Percentiles rank a stretch among this genome's conserved stretches.
Evolutionary conservation across 1,140 invertebrate species (phyloP).

Genomic region (Tetramorium parvispinum): DNA sequence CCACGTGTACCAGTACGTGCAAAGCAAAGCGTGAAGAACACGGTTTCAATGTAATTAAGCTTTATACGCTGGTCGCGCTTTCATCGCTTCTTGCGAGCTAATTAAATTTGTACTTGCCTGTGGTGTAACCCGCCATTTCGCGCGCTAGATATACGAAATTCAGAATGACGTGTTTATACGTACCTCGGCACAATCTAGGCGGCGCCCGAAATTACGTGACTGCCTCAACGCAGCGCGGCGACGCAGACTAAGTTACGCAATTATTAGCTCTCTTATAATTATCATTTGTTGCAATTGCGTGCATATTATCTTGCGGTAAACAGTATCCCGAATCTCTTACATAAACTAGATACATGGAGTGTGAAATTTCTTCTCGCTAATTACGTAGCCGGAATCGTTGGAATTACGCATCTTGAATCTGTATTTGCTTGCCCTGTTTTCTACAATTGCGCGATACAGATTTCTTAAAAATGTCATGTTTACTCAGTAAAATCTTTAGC

Average conservation of each 20-base stretch:
- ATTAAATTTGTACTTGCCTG: slow-evolving; percentile 52
- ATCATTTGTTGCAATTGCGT: slow-evolving; percentile 32
- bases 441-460: neutral
- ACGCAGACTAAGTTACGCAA: neutral
- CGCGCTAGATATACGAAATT: slow-evolving; percentile 24
- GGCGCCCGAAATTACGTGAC: slow-evolving; percentile 25
- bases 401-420: neutral
- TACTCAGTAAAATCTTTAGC: neutral
- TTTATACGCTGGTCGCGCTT: slow-evolving; percentile 35
- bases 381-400: neutral
- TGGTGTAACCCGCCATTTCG: slow-evolving; percentile 9
- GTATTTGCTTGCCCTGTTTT: neutral
- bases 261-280: slow-evolving; percentile 40
- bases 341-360: neutral
- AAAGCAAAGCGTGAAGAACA: slow-evolving; percentile 7
- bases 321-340: neutral
- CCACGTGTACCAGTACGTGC: neutral
- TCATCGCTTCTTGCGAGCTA: slow-evolving; percentile 33
- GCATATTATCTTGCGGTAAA: slow-evolving; percentile 9
- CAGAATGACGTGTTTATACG: neutral
- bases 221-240: neutral
- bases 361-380: slow-evolving; percentile 12
- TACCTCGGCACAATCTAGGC: slow-evolving; percentile 1
- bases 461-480: neutral
- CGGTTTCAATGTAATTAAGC: slow-evolving; percentile 36